These are phyloP conservation scores for Mycteria americana DNA, from an alignment of 2,797 vertebrate genomes.

Conservation along the genomic window DNA sequence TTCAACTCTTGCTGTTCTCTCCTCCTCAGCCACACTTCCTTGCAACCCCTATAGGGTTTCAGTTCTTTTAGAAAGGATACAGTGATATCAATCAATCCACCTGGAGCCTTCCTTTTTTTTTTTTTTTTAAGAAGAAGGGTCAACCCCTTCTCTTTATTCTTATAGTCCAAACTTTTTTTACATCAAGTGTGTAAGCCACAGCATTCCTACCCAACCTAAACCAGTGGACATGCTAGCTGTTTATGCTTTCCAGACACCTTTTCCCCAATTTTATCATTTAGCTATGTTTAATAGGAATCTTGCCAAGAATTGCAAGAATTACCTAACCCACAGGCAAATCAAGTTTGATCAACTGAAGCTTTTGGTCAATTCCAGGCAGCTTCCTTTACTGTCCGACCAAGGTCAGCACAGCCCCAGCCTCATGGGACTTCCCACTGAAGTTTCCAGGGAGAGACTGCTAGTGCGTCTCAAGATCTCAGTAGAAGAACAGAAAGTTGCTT, in stretches of 20 bases:
- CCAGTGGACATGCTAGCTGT: neutral
- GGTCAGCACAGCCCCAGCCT: neutral
- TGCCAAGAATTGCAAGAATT: neutral
- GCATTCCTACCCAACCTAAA: neutral
- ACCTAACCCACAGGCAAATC: fast-evolving
- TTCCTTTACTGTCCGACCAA: neutral
- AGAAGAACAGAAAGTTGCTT: neutral
- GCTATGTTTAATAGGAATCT: neutral
- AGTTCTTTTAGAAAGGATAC: neutral
- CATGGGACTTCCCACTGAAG: neutral
- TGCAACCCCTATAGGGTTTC: neutral
- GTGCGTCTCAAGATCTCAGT: neutral
- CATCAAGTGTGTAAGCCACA: neutral
- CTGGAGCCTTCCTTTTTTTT: neutral
- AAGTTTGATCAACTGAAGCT: neutral
- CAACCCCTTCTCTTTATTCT: neutral
- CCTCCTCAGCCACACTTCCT: neutral
- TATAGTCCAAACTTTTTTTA: neutral
- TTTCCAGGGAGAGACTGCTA: neutral
- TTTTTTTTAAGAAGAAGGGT: neutral
- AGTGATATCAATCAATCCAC: neutral
- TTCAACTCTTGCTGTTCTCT: neutral
- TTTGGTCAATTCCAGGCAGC: neutral
- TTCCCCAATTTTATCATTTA: neutral
- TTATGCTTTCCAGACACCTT: neutral